Evolutionary conservation across 2,113 vertebrate genomes (phyloP), one percentile per base, ranked within the genome.

Genomic region (Procavia capensis): DNA sequence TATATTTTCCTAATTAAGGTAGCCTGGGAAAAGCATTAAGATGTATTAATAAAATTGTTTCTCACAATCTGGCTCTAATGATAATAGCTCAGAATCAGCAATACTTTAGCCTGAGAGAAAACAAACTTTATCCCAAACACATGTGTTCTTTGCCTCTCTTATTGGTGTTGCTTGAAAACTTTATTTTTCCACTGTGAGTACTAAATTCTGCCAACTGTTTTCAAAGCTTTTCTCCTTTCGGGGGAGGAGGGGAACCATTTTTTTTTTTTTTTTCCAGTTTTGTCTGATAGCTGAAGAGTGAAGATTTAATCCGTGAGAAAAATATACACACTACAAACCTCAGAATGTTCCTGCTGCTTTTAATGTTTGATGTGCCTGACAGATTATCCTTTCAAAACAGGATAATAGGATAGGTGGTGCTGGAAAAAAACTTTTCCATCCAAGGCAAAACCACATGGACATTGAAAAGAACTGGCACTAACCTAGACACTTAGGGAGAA

Each of bases 241-340:
- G 43, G 41, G 80, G 50, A 84, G 45, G 43, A 68, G 9, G 41
- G 61, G 39, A 78, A 39, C 39, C 78, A 34, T 20, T 79, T 94
- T 90, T 31, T 50, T 94, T 45, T 70, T 20, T 79, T 94, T 90
- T 31, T 50, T 94, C 50, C 75, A 50, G n/a, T 74, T 97, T 95
- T 94, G 75, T 96, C 70, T 93, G 90, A 91, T 96, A 94, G 84
- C 76, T 45, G n/a, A 91, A 75, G 86, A 97, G 90, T 91, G n/a
- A 91, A 96, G 93, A 90, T 94, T 96, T 97, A 96, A 96, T 97
- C 66, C 9, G 54, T 94, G 91, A 94, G 93, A 87, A 97, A 95
- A 95, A 96, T 89, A 94, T 72, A 96, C 74, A 95, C 70, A 41
- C 24, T 82, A 63, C 72, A 85, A 96, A 95, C 97, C 85, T 95